Evolutionary conservation across 2,797 vertebrate species (phyloP).

Genomic region (Crax fasciolata): DNA sequence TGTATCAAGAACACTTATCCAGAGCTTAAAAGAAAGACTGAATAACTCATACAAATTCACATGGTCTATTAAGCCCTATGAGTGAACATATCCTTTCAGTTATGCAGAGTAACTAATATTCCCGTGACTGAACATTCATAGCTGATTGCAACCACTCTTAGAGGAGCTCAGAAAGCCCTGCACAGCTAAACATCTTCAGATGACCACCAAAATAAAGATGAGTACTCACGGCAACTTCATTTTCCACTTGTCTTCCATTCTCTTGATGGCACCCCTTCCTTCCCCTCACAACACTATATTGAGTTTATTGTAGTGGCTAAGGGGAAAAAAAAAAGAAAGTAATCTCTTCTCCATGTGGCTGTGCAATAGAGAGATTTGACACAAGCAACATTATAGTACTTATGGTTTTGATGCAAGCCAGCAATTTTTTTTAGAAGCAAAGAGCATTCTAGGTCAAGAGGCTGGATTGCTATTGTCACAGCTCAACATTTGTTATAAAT

Average conservation of each 20-base stretch:
- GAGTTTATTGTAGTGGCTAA: background rate
- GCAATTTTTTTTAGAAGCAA: slow-evolving; percentile 18
- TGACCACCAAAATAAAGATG: background rate
- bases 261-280: background rate
- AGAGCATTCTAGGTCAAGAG: background rate
- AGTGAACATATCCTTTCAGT: background rate
- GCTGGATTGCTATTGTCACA: background rate
- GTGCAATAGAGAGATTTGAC: slow-evolving; percentile 45
- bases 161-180: background rate
- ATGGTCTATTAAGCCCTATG: background rate
- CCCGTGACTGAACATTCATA: background rate
- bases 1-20: background rate
- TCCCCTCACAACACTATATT: background rate
- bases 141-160: background rate
- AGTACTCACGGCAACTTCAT: fast-evolving
- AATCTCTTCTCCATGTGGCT: background rate
- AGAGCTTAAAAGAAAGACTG: background rate
- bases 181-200: background rate
- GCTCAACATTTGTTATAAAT: slow-evolving; percentile 23
- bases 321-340: background rate
- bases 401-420: slow-evolving; percentile 33
- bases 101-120: background rate
- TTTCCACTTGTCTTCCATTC: slow-evolving; percentile 39
- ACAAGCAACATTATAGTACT: background rate
- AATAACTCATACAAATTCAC: background rate